Evolutionary conservation across 2,113 vertebrate species (phyloP), one percentile per base, ranked within the genome.

Genomic region (Colistium nudipinnis): DNA sequence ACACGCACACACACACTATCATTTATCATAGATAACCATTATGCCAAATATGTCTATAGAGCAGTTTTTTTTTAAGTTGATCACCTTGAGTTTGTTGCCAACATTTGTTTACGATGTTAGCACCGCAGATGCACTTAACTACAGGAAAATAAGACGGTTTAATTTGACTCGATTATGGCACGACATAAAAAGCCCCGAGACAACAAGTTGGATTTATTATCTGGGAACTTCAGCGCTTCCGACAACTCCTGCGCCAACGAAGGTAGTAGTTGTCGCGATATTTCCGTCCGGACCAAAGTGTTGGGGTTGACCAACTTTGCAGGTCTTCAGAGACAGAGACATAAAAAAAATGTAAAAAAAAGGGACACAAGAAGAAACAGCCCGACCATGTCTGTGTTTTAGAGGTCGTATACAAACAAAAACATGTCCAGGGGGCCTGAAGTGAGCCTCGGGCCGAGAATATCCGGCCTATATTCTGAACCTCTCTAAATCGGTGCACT

Each of bases 401-500:
- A 60, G 14, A 81, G 75, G 81, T 79, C 41, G 28, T 27, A 66
- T 30, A 66, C 45, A 77, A 77, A 81, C 61, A 78, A 53, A 56
- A 67, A 61, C 22, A 7, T 9, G 5, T 51, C 19, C 44, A 70
- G 47, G 70, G 20, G 27, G 66, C 52, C 54, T 39, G 33, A 67
- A 56, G 41, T 16, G 24, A 47, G 49, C 3, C 24, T 47, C 45
- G 69, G 49, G 64, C 82, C 78, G 62, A 84, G 61, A 84, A 87
- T 85, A 82, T 77, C 53, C 82, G 77, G 56, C 81, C 86, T 70
- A 86, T 19, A 19, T 85, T 87, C 64, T 77, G 20, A 83, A 62
- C 41, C 30, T 52, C 53, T 80, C 35, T 61, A 81, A 87, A 82
- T 57, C 61, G 64, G 83, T 69, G 4, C 57, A 72, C 57, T 51